Evolutionary conservation across 2,797 vertebrate genomes (phyloP).

Genomic region (Cyclopterus lumpus): DNA sequence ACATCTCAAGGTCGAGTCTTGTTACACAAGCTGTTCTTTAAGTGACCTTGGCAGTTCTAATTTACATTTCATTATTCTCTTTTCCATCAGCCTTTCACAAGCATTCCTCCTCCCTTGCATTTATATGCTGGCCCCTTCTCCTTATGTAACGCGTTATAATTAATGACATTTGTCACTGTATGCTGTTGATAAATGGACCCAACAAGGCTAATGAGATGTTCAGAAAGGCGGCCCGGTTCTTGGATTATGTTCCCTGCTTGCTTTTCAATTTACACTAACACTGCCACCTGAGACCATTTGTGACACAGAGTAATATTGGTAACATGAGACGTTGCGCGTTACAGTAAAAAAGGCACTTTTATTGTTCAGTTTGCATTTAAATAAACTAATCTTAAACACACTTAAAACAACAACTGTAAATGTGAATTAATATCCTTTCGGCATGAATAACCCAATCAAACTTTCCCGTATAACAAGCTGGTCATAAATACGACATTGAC

Average conservation of each 20-base stretch:
- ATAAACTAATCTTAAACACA: background rate
- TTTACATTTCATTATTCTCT: conserved; percentile 14
- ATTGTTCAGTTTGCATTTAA: background rate
- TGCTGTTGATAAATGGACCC: conserved; percentile 36
- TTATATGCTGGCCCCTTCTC: conserved; percentile 26
- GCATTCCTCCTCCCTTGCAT: background rate
- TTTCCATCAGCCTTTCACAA: conserved; percentile 12
- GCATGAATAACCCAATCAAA: background rate
- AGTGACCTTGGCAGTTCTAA: conserved; percentile 19
- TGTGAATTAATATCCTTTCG: background rate
- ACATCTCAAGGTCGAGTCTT: conserved; percentile 15
- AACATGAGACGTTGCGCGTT: background rate
- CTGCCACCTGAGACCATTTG: conserved; percentile 29
- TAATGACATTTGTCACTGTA: conserved; percentile 50
- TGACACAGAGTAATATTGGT: conserved; percentile 2
- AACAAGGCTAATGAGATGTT: conserved; percentile 55
- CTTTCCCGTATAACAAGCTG: background rate
- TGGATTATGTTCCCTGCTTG: conserved; percentile 50
- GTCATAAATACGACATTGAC: background rate
- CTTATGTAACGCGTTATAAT: conserved; percentile 31
- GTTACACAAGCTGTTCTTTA: conserved; percentile 14
- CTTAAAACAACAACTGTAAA: background rate
- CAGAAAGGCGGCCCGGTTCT: conserved; percentile 40
- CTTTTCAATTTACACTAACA: conserved; percentile 45
- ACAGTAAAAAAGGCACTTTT: background rate